These are phyloP conservation scores for Australoheros scitulus DNA, from an alignment of 2,113 vertebrate genomes.

Conservation along the genomic window DNA sequence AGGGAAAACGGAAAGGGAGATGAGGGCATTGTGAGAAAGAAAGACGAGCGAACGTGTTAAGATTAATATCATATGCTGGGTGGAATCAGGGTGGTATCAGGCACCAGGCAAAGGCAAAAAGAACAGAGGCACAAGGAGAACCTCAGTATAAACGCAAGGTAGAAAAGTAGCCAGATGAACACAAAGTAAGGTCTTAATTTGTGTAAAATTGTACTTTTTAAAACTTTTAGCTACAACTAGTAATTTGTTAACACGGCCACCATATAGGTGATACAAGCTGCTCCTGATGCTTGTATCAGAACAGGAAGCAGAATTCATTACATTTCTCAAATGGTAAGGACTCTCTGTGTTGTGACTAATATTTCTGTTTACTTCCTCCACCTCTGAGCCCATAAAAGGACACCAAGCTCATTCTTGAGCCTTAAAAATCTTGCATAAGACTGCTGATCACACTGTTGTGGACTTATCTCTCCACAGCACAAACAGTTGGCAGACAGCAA, in stretches of 20 bases:
- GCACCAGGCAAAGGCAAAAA: constrained; percentile 18
- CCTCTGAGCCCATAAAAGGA: constrained; percentile 14
- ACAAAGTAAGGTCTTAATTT: not conserved
- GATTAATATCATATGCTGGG: constrained; percentile 34
- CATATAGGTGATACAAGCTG: not conserved
- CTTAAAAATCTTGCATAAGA: constrained; percentile 31
- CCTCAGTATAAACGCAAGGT: not conserved
- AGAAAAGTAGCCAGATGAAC: not conserved
- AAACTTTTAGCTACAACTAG: not conserved
- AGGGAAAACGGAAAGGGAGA: constrained; percentile 20
- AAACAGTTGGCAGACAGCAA: constrained; percentile 8
- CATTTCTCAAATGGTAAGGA: not conserved
- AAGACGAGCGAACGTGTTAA: constrained; percentile 23
- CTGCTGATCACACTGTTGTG: constrained; percentile 3
- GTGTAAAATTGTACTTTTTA: not conserved
- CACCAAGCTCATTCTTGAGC: constrained; percentile 21
- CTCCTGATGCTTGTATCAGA: not conserved
- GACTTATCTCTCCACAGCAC: constrained; percentile 9
- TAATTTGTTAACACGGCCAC: not conserved
- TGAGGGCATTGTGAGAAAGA: constrained; percentile 17
- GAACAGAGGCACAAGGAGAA: not conserved
- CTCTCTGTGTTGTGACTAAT: not conserved
- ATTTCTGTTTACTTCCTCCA: constrained; percentile 14
- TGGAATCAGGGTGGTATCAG: constrained; percentile 10
- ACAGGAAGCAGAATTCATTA: not conserved